These are phyloP conservation scores for Carassius auratus DNA, from an alignment of 2,113 vertebrate species.

Conservation along the genomic window DNA sequence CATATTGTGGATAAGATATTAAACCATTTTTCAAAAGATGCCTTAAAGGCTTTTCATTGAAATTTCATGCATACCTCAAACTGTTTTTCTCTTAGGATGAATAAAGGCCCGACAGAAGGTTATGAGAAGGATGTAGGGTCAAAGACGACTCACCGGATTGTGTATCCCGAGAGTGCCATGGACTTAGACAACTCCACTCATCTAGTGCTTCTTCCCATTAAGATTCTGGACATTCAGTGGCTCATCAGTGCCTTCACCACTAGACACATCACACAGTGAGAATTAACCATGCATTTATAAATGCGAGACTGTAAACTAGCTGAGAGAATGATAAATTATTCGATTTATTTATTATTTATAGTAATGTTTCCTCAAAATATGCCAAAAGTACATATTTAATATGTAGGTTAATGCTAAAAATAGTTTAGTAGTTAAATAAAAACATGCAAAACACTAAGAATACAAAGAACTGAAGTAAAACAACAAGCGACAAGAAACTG, in stretches of 20 bases:
- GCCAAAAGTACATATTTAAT: too few relatives aligned
- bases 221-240: slow-evolving; percentile 91
- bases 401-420: too few relatives aligned
- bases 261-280: slow-evolving; percentile 86
- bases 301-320: too few relatives aligned
- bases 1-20: neutral
- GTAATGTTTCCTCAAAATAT: too few relatives aligned
- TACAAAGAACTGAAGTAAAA: too few relatives aligned
- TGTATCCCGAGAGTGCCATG: slow-evolving; percentile 93
- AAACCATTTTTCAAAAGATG: neutral
- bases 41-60: neutral
- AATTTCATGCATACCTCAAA: neutral
- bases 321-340: neutral
- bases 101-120: slow-evolving; percentile 82
- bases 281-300: neutral
- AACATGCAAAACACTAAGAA: too few relatives aligned
- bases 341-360: too few relatives aligned
- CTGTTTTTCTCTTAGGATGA: slow-evolving; percentile 82
- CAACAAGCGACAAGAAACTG: too few relatives aligned
- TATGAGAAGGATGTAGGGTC: slow-evolving; percentile 87
- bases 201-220: slow-evolving; percentile 91
- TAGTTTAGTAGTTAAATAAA: too few relatives aligned
- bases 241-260: slow-evolving; percentile 86
- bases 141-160: slow-evolving; percentile 89
- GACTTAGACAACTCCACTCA: slow-evolving; percentile 82